A percentile compares a stretch with the other conserved stretches of the same genome.
These are phyloP conservation scores for Lepus oiostolus DNA, from an alignment of 2,797 vertebrate genomes.

Conservation along the genomic window DNA sequence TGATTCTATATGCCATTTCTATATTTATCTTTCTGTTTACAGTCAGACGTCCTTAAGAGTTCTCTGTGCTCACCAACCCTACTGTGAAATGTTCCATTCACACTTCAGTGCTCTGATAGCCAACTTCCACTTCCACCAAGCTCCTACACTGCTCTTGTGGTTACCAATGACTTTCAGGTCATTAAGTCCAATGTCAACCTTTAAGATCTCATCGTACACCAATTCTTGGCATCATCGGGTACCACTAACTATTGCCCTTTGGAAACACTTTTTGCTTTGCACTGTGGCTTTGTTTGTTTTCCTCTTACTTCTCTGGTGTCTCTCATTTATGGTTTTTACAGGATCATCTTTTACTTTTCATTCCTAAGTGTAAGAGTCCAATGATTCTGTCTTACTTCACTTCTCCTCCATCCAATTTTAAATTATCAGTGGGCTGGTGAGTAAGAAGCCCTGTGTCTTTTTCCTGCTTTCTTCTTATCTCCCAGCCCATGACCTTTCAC, in stretches of 20 bases:
- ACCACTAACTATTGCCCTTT: neutral
- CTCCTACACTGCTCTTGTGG: neutral
- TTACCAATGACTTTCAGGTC: neutral
- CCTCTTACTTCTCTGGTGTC: neutral
- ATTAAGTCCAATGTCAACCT: neutral
- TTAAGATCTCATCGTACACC: neutral
- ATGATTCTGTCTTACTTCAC: neutral
- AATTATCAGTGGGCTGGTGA: neutral
- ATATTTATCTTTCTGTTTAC: constrained; percentile 1
- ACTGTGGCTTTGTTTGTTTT: neutral
- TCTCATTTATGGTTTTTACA: neutral
- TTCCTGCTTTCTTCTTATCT: neutral
- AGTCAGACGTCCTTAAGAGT: neutral
- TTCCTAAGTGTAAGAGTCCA: neutral
- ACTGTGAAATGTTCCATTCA: neutral
- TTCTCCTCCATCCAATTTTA: neutral
- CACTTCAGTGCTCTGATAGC: neutral
- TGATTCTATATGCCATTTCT: neutral
- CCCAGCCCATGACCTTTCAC: neutral
- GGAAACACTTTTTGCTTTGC: neutral
- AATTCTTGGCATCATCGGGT: neutral
- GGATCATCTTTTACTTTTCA: neutral
- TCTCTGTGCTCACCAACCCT: neutral
- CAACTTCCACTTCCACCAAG: neutral
- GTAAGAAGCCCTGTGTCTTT: neutral